Conservation (phyloP, 2,888 invertebrate genomes). For the Cheilosia scutellata region DNA sequence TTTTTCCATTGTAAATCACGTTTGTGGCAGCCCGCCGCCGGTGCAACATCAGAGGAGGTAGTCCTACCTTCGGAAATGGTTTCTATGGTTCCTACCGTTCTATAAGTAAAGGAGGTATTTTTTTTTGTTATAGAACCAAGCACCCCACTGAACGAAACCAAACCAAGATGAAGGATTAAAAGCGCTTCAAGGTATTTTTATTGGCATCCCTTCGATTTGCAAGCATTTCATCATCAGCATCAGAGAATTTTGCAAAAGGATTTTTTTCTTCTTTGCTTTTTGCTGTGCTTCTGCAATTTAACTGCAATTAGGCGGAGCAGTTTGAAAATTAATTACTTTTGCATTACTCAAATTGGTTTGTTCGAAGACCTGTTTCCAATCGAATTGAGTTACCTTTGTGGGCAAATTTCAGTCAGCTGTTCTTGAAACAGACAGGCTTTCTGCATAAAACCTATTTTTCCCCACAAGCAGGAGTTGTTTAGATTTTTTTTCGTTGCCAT, state of each 20-base stretch:
- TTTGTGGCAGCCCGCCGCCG: conserved; percentile 14
- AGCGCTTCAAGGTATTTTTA: conserved; percentile 26
- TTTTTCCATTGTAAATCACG: conserved; percentile 44
- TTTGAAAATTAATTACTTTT: conserved; percentile 52
- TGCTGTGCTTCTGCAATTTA: background rate
- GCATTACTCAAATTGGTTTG: conserved; percentile 47
- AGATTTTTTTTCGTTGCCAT: too few species aligned
- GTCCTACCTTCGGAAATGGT: conserved; percentile 41
- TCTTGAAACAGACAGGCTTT: too few species aligned
- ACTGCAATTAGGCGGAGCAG: conserved; percentile 44
- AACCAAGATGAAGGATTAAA: conserved; percentile 31
- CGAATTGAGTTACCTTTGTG: too few species aligned
- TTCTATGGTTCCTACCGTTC: conserved; percentile 16
- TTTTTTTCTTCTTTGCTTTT: background rate
- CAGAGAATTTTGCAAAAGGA: background rate
- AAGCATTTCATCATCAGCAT: conserved; percentile 18
- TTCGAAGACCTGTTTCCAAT: conserved; percentile 7
- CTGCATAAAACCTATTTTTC: too few species aligned
- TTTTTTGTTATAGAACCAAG: conserved; percentile 1
- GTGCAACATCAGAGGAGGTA: conserved; percentile 25
- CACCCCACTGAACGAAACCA: conserved; percentile 24
- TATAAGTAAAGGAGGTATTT: background rate
- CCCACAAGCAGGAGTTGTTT: too few species aligned
- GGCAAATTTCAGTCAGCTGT: too few species aligned
- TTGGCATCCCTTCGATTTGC: conserved; percentile 36